Base-by-base conservation (phyloP, 2,888 invertebrate genomes). In the Abrostola triplasia region DNA sequence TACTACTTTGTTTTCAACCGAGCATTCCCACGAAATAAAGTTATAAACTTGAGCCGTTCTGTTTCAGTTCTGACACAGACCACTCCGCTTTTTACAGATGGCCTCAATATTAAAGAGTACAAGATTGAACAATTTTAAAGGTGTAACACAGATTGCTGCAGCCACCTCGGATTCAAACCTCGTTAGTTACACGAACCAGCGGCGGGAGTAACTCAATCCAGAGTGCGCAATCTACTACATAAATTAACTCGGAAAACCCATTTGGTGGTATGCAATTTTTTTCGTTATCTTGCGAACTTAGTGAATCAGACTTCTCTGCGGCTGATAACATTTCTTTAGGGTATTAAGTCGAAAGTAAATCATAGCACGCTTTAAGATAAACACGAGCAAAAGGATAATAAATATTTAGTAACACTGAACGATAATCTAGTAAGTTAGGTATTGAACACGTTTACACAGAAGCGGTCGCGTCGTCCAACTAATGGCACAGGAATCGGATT, bases 291-390 rank as follows among this genome's bases (percentile, higher is more conserved):
- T 62, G 73, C 65, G 70, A 81, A 73, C 73, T 75, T 66, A 75
- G 40, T 81, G 80, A 77, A 60, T 69, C 72, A 87, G 85, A 87
- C 84, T 84, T 87, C 89, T 87, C 70, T 73, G 51, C 41, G 49
- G 73, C 59, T 72, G 75, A 73, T 82, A 83, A 83, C 84, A 81
- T 83, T 84, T 82, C 79, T 81, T 79, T 70, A 63, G 49, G 66
- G 64, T 73, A 73, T 79, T 71, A 79, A 60, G 59, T 62, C 70
- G 76, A 78, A 82, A 68, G 71, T 69, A 73, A 80, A 75, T 70
- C 64, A 66, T 48, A 56, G 13, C 64, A 71, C 66, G 65, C 66
- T 67, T 68, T 55, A 52, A 68, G 61, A 70, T 71, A 36, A 51
- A 48, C 63, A 44, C 66, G 67, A 67, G 70, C 53, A 49, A 48